Percentiles rank a stretch among this genome's conserved stretches.
These are phyloP conservation scores for Drosophila novamexicana DNA, from an alignment of 1,140 invertebrate genomes.

Conservation along the genomic window DNA sequence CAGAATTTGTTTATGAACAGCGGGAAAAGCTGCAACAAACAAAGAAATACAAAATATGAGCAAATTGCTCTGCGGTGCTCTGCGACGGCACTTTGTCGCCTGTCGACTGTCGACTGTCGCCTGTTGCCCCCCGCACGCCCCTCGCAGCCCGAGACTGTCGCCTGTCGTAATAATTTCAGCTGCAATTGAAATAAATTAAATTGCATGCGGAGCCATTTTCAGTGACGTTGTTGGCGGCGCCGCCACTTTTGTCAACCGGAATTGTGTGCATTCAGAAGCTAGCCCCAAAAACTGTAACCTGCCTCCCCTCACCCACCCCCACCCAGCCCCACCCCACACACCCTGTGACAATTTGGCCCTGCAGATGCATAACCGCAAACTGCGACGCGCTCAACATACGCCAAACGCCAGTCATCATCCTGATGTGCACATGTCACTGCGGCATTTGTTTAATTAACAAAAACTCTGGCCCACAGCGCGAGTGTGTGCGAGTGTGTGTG, in stretches of 20 bases:
- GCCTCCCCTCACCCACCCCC: neutral
- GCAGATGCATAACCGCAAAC: conserved; percentile 48
- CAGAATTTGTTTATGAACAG: conserved; percentile 76
- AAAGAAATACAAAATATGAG: conserved; percentile 33
- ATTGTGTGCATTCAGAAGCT: conserved; percentile 33
- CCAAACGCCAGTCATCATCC: conserved; percentile 69
- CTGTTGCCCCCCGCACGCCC: too few species aligned
- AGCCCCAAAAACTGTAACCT: conserved; percentile 29
- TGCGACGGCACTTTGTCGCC: conserved; percentile 66
- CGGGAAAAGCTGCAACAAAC: conserved; percentile 14
- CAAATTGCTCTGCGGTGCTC: conserved; percentile 59
- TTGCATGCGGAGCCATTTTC: conserved; percentile 75
- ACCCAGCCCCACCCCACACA: too few species aligned
- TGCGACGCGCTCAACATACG: conserved; percentile 30
- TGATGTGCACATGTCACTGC: conserved; percentile 81
- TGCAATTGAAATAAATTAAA: conserved; percentile 83
- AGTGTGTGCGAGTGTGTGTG: conserved; percentile 6
- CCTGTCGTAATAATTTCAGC: conserved; percentile 75
- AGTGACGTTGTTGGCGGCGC: conserved; percentile 22
- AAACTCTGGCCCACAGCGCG: conserved; percentile 42
- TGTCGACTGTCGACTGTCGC: conserved; percentile 1
- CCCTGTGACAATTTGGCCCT: conserved; percentile 2
- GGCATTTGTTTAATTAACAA: conserved; percentile 83
- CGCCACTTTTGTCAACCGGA: conserved; percentile 58
- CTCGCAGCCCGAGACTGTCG: neutral